A percentile compares a stretch with the other conserved stretches of the same genome.
phyloP scores from a whole-genome alignment of 2,113 vertebrate genomes.

The Tachuris rubrigastra region DNA sequence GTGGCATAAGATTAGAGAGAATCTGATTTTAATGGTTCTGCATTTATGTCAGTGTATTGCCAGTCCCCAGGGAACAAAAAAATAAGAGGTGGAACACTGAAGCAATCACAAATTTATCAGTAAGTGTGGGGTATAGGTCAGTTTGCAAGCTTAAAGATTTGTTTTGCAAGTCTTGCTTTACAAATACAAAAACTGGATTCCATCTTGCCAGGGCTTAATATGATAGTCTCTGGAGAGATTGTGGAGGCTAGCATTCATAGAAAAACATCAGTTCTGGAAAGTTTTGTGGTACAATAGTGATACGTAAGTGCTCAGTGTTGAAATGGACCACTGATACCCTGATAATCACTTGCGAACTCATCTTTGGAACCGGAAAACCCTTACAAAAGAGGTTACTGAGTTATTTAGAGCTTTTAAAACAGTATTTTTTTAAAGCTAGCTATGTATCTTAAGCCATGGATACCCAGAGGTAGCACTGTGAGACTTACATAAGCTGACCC shows the following conservation, averaged over 20 bases:
- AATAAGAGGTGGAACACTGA: background rate
- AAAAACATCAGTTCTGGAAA: background rate
- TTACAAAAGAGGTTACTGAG: background rate
- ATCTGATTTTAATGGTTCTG: background rate
- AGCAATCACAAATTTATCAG: background rate
- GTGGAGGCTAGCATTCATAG: background rate
- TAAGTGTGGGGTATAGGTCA: background rate
- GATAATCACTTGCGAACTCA: background rate
- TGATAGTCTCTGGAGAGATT: background rate
- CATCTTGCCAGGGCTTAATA: background rate
- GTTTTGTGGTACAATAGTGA: background rate
- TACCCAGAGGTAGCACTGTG: background rate
- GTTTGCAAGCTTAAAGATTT: background rate
- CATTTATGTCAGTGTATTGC: background rate
- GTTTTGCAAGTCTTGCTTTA: background rate
- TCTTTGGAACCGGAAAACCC: background rate
- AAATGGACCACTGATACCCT: background rate
- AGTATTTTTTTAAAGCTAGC: background rate
- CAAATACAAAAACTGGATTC: background rate
- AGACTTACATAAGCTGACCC: background rate
- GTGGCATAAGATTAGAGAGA: background rate
- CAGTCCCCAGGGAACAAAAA: background rate
- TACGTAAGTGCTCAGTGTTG: background rate
- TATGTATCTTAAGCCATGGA: background rate
- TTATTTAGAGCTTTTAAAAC: background rate